phyloP scores from a whole-genome alignment of 2,113 vertebrate species.

The Pholis gunnellus region DNA sequence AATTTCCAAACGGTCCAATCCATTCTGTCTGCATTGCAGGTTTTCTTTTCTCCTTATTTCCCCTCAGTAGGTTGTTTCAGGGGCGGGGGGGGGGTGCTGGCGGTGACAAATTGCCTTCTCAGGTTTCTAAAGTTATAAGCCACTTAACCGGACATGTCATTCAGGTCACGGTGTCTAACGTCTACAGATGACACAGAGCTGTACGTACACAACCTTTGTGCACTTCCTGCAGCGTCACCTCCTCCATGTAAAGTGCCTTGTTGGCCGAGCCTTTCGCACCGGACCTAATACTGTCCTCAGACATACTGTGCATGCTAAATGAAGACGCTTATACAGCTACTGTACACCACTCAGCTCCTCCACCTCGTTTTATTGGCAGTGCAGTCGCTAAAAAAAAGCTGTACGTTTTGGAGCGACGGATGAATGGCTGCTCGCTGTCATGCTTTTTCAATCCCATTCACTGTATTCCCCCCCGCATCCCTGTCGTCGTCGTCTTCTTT shows the following conservation, averaged over 20 bases:
- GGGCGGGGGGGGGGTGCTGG: neutral
- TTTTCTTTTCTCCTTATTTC: neutral
- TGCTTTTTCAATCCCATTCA: slow-evolving; percentile 35
- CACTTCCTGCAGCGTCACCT: slow-evolving; percentile 25
- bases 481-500: slow-evolving; percentile 1
- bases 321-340: slow-evolving; percentile 23
- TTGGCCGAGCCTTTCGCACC: slow-evolving; percentile 41
- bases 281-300: slow-evolving; percentile 43
- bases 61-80: neutral
- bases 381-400: neutral
- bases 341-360: slow-evolving; percentile 7
- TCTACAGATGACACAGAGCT: slow-evolving; percentile 31
- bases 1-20: slow-evolving; percentile 63
- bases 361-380: slow-evolving; percentile 8
- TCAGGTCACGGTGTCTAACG: slow-evolving; percentile 27
- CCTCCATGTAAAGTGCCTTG: neutral
- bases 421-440: slow-evolving; percentile 47
- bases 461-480: neutral
- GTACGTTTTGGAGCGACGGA: slow-evolving; percentile 29
- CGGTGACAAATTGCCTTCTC: slow-evolving; percentile 48
- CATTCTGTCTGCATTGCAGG: slow-evolving; percentile 30
- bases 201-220: slow-evolving; percentile 16
- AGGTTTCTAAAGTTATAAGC: slow-evolving; percentile 45
- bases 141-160: slow-evolving; percentile 26
- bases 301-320: slow-evolving; percentile 53